Base-by-base conservation (phyloP, 2,113 vertebrate species). In the human region DNA sequence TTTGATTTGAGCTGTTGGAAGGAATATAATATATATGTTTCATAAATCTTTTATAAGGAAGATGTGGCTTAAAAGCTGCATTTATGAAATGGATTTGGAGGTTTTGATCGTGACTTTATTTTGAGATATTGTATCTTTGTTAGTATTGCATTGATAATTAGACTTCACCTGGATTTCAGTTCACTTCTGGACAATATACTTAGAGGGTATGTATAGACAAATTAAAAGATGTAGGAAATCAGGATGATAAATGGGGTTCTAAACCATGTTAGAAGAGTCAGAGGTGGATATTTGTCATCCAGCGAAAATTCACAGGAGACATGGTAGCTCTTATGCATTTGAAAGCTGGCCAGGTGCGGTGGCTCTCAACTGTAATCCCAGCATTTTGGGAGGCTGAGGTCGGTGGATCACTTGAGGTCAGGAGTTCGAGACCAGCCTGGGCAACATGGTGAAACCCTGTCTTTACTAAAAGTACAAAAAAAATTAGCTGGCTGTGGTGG, bases 201-300 rank as follows among this genome's bases (percentile, higher is more conserved):
- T 89, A 93, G 20, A 66, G 12, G n/a, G 59, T 45, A 45, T 43
- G 59, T 45, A 45, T 43, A 95, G 57, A 45, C 23, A 78, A 76
- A 95, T 82, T 43, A 93, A 43, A 97, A 93, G 35, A 87, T 83
- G 72, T 78, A 95, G 66, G 59, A 95, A 87, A 82, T 87, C 57
- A 81, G 64, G 43, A 17, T 85, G 43, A 59, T 72, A 66, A 68
- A 48, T 80, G 30, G 59, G 38, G 43, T 79, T 89, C 43, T 89
- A 84, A 66, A 70, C 68, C 57, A 50, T 94, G n/a, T 30, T 48
- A 89, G 25, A 92, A 85, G 1, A 80, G 70, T 76, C 75, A 76
- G 61, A 66, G 16, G 76, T 93, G 57, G 22, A 27, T 93, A 61
- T 83, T 85, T 93, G 35, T 95, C 25, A 91, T 30, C 59, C 59